Conservation (phyloP, 2,797 vertebrate genomes). For the Tiaroga cobitis region DNA sequence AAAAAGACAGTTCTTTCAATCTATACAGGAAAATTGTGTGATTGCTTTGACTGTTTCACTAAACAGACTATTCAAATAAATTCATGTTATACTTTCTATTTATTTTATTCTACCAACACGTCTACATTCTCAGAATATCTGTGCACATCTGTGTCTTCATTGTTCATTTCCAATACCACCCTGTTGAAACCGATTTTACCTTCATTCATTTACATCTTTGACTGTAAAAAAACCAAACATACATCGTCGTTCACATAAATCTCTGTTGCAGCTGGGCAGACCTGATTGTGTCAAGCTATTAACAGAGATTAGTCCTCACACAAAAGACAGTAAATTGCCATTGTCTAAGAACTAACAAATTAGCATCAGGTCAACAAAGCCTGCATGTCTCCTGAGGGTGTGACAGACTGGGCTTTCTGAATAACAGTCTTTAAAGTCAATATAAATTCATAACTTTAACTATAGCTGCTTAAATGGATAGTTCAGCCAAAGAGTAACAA, state of each 20-base stretch:
- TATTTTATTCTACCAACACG: neutral
- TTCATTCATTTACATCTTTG: neutral
- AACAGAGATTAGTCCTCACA: constrained; percentile 64
- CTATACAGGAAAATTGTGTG: neutral
- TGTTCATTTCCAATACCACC: neutral
- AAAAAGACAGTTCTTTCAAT: neutral
- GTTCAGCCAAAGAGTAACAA: too few species aligned
- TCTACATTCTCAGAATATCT: neutral
- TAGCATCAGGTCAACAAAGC: constrained; percentile 65
- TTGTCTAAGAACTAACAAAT: constrained; percentile 60
- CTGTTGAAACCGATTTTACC: neutral
- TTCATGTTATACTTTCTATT: neutral
- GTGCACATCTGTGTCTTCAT: neutral
- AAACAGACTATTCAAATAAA: neutral
- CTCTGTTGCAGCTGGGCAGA: constrained; percentile 40
- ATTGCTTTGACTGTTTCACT: neutral
- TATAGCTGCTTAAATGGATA: constrained; percentile 17
- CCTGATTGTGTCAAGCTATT: constrained; percentile 59
- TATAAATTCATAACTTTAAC: constrained; percentile 53
- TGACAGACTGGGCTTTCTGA: constrained; percentile 30
- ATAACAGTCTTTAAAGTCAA: constrained; percentile 1
- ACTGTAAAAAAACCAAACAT: constrained; percentile 18
- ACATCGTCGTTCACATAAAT: neutral
- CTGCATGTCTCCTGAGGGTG: constrained; percentile 39
- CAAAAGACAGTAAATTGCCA: constrained; percentile 62